Evolutionary conservation across 2,113 vertebrate genomes (phyloP), one percentile per base, ranked within the genome.

Genomic region (Trogon melanurus): DNA sequence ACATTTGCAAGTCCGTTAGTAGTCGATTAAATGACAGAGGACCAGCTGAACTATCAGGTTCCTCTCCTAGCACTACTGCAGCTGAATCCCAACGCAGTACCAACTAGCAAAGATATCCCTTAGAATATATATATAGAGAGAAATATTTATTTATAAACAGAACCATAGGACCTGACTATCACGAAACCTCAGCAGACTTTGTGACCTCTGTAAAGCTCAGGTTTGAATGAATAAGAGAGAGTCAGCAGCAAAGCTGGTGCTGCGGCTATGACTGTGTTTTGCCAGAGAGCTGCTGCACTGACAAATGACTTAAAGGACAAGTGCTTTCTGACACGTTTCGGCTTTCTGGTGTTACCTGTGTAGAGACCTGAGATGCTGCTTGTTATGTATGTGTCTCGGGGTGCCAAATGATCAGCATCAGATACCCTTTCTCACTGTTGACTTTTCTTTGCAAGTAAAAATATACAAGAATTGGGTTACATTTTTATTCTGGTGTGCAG

Each of bases 401-500:
- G 23, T 79, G 44, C 29, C 47, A 94, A 79, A 60, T 65, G 7
- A 36, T 89, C 70, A 83, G 30, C 34, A 48, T 64, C 36, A 76
- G 71, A n/a, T 21, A 19, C 32, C 27, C 13, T 16, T 89, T 67
- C 47, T 73, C 34, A 45, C 13, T 56, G 26, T 30, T 90, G 48
- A 7, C 38, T 76, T 82, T 81, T 71, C 26, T 80, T 66, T 79
- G 27, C 21, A 36, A 81, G 23, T 20, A 80, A 36, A 64, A 83
- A 50, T 32, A 58, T 0, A 18, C 13, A 69, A 72, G 58, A 93
- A 88, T 69, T 76, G 29, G 11, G 32, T 48, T 91, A 9, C 3
- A 30, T 69, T 91, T 92, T 85, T 78, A 32, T 83, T 95, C 94
- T 89, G 45, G 12, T 76, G 53, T 72, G 23, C 66, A 62, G 4